phyloP scores from a whole-genome alignment of 1,140 invertebrate species.

The Sitophilus oryzae region DNA sequence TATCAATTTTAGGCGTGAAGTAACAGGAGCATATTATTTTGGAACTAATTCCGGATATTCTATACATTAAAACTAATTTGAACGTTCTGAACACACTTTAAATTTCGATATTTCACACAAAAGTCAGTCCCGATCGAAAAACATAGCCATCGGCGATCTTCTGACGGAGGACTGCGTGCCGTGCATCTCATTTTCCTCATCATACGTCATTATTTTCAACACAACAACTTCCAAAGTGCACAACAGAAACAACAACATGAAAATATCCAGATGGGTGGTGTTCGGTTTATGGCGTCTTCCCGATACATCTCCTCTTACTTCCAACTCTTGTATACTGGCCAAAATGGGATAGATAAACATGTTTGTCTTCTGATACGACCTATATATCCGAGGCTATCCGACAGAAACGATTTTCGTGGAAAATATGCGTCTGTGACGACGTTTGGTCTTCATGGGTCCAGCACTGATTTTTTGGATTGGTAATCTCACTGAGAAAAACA shows the following conservation, averaged over 20 bases:
- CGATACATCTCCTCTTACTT: constrained; percentile 25
- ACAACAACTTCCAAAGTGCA: constrained; percentile 41
- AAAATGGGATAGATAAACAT: constrained; percentile 13
- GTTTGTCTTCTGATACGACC: constrained; percentile 7
- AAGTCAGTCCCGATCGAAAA: constrained; percentile 26
- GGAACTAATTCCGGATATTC: too few relatives aligned
- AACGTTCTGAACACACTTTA: too few relatives aligned
- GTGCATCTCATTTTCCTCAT: constrained; percentile 26
- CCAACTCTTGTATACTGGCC: constrained; percentile 21
- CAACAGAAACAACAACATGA: constrained; percentile 42
- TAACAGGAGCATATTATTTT: too few relatives aligned
- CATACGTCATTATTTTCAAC: constrained; percentile 37
- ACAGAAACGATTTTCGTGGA: neutral
- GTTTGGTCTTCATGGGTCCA: neutral
- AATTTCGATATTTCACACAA: neutral
- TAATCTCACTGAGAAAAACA: too few relatives aligned
- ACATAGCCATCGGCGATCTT: constrained; percentile 18
- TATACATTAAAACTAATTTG: too few relatives aligned
- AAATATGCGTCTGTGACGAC: neutral
- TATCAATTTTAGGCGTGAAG: too few relatives aligned
- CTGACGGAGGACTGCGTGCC: constrained; percentile 3
- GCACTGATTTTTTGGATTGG: neutral
- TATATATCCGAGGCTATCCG: neutral
- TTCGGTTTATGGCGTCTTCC: constrained; percentile 18
- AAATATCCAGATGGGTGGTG: constrained; percentile 37